Conservation (phyloP, 2,888 invertebrate genomes). For the Eristalis tenax region DNA sequence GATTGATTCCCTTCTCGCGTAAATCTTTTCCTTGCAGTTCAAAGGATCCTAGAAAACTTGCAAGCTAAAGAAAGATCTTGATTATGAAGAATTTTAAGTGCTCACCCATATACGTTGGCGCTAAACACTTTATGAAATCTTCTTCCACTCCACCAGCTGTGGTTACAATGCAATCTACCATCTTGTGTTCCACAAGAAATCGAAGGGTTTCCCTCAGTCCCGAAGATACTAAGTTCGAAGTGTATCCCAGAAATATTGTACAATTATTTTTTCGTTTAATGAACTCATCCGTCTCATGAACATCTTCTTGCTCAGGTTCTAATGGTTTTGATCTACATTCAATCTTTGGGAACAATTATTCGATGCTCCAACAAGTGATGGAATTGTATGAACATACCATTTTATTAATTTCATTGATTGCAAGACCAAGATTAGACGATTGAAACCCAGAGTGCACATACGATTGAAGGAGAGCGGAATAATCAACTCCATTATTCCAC, state of each 20-base stretch:
- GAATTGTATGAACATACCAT: constrained; percentile 85
- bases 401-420: constrained; percentile 94
- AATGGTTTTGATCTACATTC: constrained; percentile 87
- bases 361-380: no score
- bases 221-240: constrained; percentile 98
- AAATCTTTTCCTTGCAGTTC: constrained; percentile 89
- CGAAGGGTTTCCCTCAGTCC: constrained; percentile 95
- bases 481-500: constrained; percentile 94
- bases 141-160: constrained; percentile 99
- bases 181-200: constrained; percentile 91
- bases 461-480: constrained; percentile 90
- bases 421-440: constrained; percentile 96
- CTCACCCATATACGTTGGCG: constrained; percentile 93
- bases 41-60: constrained; percentile 85
- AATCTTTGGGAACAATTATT: constrained; percentile 81
- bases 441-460: constrained; percentile 96
- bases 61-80: background rate
- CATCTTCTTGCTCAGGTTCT: constrained; percentile 85
- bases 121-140: constrained; percentile 98
- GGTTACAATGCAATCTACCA: constrained; percentile 98
- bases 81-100: background rate
- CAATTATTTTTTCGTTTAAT: constrained; percentile 90
- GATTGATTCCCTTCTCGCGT: constrained; percentile 92
- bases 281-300: constrained; percentile 89
- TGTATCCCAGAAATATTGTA: constrained; percentile 98